Conservation (phyloP, 2,113 vertebrate species). For the Ammodytes dubius region DNA sequence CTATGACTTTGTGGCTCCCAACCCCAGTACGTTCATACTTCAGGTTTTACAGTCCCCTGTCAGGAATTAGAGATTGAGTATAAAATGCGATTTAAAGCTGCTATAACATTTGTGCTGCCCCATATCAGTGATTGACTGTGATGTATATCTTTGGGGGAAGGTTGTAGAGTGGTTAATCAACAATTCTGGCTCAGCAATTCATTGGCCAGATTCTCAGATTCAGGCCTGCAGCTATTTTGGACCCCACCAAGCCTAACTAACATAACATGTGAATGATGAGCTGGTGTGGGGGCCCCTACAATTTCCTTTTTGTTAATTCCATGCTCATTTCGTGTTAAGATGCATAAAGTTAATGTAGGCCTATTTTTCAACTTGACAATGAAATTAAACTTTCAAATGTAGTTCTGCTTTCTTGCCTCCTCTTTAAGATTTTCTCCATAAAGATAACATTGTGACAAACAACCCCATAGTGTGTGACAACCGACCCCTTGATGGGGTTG, state of each 20-base stretch:
- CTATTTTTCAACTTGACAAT: too few species aligned
- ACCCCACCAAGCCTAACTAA: conserved; percentile 19
- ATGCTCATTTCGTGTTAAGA: too few species aligned
- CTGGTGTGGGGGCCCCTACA: conserved; percentile 20
- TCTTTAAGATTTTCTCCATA: too few species aligned
- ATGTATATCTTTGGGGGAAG: conserved; percentile 12
- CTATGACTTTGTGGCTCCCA: conserved; percentile 30
- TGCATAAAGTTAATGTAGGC: too few species aligned
- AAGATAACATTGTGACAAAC: too few species aligned
- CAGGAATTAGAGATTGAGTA: conserved; percentile 4
- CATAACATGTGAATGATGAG: conserved; percentile 42
- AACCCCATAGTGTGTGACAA: too few species aligned
- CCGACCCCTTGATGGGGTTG: too few species aligned
- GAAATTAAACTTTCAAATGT: too few species aligned
- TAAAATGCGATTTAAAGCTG: conserved; percentile 41
- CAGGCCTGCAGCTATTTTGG: conserved; percentile 45
- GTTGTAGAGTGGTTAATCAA: conserved; percentile 43
- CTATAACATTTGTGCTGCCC: conserved; percentile 29
- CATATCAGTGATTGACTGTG: not conserved
- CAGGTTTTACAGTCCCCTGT: conserved; percentile 22
- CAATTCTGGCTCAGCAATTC: conserved; percentile 32
- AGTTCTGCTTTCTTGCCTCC: too few species aligned
- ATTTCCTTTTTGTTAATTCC: too few species aligned
- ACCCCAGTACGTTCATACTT: not conserved
- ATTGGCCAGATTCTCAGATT: conserved; percentile 54